Conservation (phyloP, 2,797 vertebrate species). For the Ctenosaura bakeri region DNA sequence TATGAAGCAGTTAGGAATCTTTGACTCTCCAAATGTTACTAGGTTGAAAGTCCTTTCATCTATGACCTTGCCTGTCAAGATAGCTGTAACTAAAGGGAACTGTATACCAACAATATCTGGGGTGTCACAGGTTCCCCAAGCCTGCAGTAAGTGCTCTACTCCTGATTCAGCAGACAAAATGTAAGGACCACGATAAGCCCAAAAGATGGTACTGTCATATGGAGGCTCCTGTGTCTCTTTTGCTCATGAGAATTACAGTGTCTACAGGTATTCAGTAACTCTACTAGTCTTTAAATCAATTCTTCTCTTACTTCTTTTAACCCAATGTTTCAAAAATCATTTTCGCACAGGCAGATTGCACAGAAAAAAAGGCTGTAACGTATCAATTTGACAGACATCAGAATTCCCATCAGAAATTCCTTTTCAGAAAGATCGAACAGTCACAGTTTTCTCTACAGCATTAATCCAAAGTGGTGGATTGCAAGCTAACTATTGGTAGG, state of each 20-base stretch:
- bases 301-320: background rate
- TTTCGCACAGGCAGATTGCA: no score
- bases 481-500: background rate
- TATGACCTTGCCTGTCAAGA: no score
- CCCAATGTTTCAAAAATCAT: background rate
- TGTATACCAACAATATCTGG: background rate
- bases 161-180: background rate
- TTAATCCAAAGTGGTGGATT: background rate
- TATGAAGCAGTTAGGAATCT: background rate
- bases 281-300: no score
- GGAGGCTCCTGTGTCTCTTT: no score
- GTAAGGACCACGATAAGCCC: background rate
- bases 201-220: background rate
- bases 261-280: background rate
- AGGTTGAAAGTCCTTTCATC: background rate
- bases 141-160: background rate
- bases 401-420: background rate
- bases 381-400: background rate
- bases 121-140: background rate
- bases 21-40: background rate
- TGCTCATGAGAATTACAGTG: background rate
- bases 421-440: background rate
- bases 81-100: background rate
- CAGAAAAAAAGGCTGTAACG: background rate
- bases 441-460: background rate